Evolutionary conservation across 2,113 vertebrate genomes (phyloP).

Genomic region (Shinisaurus crocodilurus): DNA sequence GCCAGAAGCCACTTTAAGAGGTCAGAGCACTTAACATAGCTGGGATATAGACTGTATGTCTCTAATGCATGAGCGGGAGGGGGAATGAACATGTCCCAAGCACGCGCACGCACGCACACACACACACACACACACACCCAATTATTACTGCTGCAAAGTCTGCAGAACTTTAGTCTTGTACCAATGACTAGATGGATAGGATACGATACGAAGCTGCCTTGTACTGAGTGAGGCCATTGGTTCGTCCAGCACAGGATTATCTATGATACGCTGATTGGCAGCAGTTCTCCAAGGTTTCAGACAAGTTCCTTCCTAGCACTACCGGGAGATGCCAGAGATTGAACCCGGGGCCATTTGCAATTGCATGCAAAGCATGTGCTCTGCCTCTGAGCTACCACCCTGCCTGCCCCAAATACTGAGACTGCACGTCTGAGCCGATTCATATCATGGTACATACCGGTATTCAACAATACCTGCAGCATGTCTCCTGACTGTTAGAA

Average conservation of each 20-base stretch:
- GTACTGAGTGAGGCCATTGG: background rate
- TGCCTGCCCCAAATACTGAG: background rate
- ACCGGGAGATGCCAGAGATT: background rate
- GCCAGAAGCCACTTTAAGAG: background rate
- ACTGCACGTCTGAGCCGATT: background rate
- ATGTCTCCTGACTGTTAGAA: background rate
- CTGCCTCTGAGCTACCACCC: background rate
- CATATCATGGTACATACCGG: background rate
- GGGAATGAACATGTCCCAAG: background rate
- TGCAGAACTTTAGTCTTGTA: background rate
- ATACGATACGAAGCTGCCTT: no score
- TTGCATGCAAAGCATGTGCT: background rate
- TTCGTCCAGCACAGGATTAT: background rate
- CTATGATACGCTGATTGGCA: background rate
- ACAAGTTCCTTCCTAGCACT: background rate
- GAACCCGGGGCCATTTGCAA: background rate
- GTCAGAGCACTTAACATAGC: background rate
- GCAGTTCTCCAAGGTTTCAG: background rate
- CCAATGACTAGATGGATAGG: background rate
- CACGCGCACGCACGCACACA: no score
- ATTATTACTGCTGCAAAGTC: background rate
- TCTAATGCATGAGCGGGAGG: background rate
- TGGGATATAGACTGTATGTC: no score
- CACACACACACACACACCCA: no score
- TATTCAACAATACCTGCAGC: background rate